A percentile compares a stretch with the other conserved stretches of the same genome.
phyloP scores from a whole-genome alignment of 2,888 invertebrate genomes.

The Cordilura impudica region DNA sequence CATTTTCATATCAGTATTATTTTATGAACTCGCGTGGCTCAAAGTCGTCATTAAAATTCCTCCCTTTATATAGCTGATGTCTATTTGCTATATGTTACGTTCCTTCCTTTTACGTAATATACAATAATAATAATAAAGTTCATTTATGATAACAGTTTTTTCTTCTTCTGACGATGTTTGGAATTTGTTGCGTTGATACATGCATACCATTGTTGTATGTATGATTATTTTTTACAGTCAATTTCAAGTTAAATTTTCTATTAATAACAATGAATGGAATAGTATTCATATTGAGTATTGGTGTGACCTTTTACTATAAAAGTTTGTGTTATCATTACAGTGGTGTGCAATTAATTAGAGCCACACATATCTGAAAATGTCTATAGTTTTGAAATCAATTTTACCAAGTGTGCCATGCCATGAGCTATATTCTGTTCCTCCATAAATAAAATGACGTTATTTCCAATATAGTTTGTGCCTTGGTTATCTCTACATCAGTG shows the following conservation, averaged over 20 bases:
- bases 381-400: too few relatives aligned
- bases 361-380: too few relatives aligned
- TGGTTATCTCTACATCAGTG: too few relatives aligned
- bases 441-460: too few relatives aligned
- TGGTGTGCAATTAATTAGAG: too few relatives aligned
- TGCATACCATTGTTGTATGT: not conserved
- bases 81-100: not conserved
- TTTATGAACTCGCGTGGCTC: slow-evolving; percentile 56
- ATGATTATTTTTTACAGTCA: slow-evolving; percentile 25
- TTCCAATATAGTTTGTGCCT: too few relatives aligned
- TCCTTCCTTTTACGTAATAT: slow-evolving; percentile 30
- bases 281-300: not conserved
- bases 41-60: slow-evolving; percentile 50
- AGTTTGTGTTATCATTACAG: too few relatives aligned
- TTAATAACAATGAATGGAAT: not conserved
- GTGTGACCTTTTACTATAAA: too few relatives aligned
- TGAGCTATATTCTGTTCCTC: too few relatives aligned
- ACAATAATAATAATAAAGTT: slow-evolving; percentile 44
- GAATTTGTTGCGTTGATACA: slow-evolving; percentile 1
- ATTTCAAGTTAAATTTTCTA: slow-evolving; percentile 1
- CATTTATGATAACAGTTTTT: slow-evolving; percentile 42
- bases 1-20: slow-evolving; percentile 5
- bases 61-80: slow-evolving; percentile 44
- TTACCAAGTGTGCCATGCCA: too few relatives aligned
- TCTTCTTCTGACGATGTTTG: not conserved